Conservation (phyloP, 2,888 invertebrate genomes). For the Lepetodrilus schrolli region DNA sequence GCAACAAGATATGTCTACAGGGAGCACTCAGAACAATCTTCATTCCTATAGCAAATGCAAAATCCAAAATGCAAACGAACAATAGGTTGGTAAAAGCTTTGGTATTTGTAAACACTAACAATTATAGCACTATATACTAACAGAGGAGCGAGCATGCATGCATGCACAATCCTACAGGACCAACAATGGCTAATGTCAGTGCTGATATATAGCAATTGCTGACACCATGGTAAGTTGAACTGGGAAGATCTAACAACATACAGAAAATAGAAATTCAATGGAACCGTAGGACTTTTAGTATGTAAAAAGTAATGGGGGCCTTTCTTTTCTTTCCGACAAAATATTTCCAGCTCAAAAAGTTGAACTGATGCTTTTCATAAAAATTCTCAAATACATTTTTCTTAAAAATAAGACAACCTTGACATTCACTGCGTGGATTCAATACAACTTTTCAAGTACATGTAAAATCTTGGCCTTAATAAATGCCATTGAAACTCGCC, state of each 20-base stretch:
- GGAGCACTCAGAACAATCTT: too few relatives aligned
- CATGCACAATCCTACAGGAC: neutral
- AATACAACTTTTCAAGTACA: too few relatives aligned
- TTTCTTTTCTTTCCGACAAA: neutral
- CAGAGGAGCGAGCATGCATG: too few relatives aligned
- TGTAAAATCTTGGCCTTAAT: too few relatives aligned
- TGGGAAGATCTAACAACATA: conserved; percentile 1
- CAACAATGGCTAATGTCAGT: neutral
- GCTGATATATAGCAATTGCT: neutral
- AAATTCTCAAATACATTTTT: neutral
- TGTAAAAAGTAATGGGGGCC: neutral
- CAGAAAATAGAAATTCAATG: neutral
- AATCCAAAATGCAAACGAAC: neutral
- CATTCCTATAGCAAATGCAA: neutral
- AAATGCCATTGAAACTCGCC: too few relatives aligned
- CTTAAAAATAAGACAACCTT: neutral
- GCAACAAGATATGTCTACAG: too few relatives aligned
- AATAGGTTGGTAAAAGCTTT: conserved; percentile 17
- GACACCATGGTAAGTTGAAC: neutral
- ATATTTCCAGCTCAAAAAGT: neutral
- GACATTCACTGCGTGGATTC: neutral
- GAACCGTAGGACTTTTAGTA: too few relatives aligned
- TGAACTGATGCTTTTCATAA: neutral
- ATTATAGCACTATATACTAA: conserved; percentile 18
- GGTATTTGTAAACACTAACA: conserved; percentile 4